These are phyloP conservation scores for Parnassius apollo DNA, from an alignment of 2,888 invertebrate species.

Conservation along the genomic window DNA sequence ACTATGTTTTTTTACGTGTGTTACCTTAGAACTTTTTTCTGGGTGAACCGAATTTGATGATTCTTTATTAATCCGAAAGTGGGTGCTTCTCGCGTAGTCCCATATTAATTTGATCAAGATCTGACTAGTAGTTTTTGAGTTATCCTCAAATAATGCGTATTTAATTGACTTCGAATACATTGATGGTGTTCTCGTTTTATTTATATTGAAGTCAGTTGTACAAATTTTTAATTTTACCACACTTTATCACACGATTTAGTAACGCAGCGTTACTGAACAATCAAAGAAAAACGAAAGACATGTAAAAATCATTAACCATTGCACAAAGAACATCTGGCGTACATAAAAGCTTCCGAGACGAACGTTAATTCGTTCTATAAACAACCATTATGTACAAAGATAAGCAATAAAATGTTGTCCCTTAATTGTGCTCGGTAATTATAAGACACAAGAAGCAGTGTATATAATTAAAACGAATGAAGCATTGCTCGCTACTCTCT, in stretches of 20 bases:
- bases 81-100: no score
- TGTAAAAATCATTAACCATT: conserved; percentile 3
- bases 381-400: conserved; percentile 53
- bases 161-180: no score
- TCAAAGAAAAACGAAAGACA: conserved; percentile 1
- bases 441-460: conserved; percentile 63
- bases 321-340: conserved; percentile 12
- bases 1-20: no score
- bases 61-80: no score
- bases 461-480: conserved; percentile 79
- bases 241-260: not conserved
- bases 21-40: no score
- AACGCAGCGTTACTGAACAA: not conserved
- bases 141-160: no score
- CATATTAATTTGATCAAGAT: no score
- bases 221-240: no score
- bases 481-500: conserved; percentile 58
- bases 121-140: no score
- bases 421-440: conserved; percentile 72
- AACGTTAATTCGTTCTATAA: conserved; percentile 48
- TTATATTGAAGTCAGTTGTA: no score
- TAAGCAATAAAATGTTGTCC: conserved; percentile 66
- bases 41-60: no score
- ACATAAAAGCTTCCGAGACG: conserved; percentile 16
- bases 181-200: no score